Conservation (phyloP, 2,797 vertebrate species). For the Hydrophis major region DNA sequence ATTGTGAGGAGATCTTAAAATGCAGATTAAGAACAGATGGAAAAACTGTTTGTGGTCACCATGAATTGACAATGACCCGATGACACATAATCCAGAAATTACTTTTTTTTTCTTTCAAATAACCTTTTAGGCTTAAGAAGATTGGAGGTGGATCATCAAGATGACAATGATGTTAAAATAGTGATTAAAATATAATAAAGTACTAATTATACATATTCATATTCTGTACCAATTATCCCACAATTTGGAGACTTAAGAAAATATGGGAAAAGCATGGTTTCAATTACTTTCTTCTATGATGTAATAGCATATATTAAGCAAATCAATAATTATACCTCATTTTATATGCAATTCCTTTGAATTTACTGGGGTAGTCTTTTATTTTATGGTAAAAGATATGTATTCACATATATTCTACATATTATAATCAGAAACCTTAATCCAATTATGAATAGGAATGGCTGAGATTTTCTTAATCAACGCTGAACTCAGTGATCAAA, state of each 20-base stretch:
- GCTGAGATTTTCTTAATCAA: slow-evolving; percentile 32
- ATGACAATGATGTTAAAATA: neutral
- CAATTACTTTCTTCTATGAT: neutral
- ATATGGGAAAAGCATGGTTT: neutral
- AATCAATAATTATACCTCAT: neutral
- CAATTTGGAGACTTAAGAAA: neutral
- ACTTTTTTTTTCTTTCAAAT: neutral
- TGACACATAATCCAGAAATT: neutral
- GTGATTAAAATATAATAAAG: neutral
- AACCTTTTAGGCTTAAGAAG: neutral
- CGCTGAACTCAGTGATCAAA: neutral
- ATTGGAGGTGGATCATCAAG: neutral
- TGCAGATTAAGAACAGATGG: neutral
- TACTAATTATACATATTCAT: neutral
- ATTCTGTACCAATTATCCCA: neutral
- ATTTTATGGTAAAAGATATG: neutral
- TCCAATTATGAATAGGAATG: slow-evolving; percentile 12
- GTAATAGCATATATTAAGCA: neutral
- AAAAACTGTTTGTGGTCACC: neutral
- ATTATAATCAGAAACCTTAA: neutral
- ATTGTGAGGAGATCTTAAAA: neutral
- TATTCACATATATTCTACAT: neutral
- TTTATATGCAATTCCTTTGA: neutral
- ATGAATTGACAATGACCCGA: neutral
- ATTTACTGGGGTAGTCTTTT: neutral